phyloP scores from a whole-genome alignment of 2,888 invertebrate species.

The Eristalis intricaria region DNA sequence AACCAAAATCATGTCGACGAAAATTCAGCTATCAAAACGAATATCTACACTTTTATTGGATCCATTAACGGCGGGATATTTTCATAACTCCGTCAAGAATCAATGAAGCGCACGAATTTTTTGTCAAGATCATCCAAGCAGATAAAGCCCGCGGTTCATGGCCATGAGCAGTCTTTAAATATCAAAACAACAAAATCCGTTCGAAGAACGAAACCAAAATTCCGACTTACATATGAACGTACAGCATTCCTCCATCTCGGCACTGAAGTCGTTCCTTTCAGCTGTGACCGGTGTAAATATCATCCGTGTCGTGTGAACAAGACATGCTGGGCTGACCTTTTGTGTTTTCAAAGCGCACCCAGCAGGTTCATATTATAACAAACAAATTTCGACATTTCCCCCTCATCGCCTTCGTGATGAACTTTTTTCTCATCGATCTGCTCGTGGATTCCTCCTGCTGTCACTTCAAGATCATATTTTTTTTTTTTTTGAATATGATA shows the following conservation, averaged over 20 bases:
- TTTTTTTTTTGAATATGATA: not conserved
- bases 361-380: slow-evolving; percentile 66
- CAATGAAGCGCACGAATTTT: slow-evolving; percentile 56
- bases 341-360: slow-evolving; percentile 67
- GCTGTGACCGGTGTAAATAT: slow-evolving; percentile 57
- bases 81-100: slow-evolving; percentile 66
- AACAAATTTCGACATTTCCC: slow-evolving; percentile 70
- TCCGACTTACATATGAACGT: not conserved
- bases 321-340: slow-evolving; percentile 68
- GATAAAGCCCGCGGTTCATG: slow-evolving; percentile 55
- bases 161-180: slow-evolving; percentile 42
- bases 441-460: slow-evolving; percentile 60
- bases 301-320: slow-evolving; percentile 67
- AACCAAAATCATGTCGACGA: not conserved
- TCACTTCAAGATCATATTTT: slow-evolving; percentile 69
- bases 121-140: slow-evolving; percentile 52
- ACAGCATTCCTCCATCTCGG: slow-evolving; percentile 14
- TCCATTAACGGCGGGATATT: slow-evolving; percentile 45
- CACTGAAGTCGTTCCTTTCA: slow-evolving; percentile 45
- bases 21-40: not conserved
- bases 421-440: slow-evolving; percentile 53
- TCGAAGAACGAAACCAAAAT: slow-evolving; percentile 26
- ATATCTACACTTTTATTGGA: not conserved
- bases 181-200: slow-evolving; percentile 8
- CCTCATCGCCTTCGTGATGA: slow-evolving; percentile 67